Evolutionary conservation across 2,113 vertebrate species (phyloP).

Genomic region (Mus pahari): DNA sequence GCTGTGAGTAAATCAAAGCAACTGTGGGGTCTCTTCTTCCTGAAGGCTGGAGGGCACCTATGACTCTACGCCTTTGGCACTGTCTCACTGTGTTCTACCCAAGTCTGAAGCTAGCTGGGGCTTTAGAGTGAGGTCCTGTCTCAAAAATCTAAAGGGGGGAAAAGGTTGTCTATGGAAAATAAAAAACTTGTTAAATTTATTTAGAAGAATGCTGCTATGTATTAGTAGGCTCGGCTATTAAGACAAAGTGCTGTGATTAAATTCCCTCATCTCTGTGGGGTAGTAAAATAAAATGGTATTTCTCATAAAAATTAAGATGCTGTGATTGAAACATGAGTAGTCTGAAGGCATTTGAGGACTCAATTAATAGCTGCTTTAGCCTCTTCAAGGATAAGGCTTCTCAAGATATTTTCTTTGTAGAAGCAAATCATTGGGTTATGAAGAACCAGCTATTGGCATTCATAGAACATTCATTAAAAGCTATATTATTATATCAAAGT

Average conservation of each 20-base stretch:
- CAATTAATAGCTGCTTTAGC: neutral
- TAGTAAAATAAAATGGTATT: neutral
- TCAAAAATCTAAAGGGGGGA: neutral
- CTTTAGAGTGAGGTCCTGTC: neutral
- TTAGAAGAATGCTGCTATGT: neutral
- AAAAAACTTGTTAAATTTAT: neutral
- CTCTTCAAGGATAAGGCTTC: neutral
- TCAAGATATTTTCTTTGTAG: neutral
- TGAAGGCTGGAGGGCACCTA: no score
- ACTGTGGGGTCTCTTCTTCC: no score
- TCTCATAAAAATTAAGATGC: neutral
- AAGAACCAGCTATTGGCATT: neutral
- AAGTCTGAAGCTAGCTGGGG: no score
- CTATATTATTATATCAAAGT: neutral
- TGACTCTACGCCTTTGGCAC: no score
- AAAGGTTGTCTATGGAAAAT: neutral
- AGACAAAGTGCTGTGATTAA: neutral
- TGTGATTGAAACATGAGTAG: neutral
- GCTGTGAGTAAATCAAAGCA: neutral
- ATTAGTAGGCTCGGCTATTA: neutral
- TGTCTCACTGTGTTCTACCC: no score
- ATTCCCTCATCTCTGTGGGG: neutral
- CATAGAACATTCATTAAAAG: neutral
- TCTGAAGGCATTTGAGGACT: neutral
- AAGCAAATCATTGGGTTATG: neutral